Evolutionary conservation across 2,797 vertebrate species (phyloP), one percentile per base, ranked within the genome.

Genomic region (Gambelia wislizenii): DNA sequence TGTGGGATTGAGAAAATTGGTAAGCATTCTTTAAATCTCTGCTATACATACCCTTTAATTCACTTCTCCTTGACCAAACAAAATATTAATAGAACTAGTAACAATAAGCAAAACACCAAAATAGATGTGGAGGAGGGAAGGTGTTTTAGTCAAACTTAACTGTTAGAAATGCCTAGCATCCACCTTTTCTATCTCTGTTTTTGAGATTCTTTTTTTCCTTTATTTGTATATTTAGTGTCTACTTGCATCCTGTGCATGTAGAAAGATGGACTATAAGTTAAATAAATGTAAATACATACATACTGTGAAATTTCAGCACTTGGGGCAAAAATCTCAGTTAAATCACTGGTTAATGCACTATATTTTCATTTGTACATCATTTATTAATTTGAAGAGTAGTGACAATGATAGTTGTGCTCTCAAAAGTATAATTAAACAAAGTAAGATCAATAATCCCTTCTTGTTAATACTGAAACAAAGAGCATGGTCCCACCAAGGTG

Each of bases 321-420:
- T 61, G 64, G 83, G 39, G 10, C 42, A 52, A 72, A 85, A 47
- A 20, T 81, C 33, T n/a, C 39, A 85, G 67, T 10, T 74, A 85
- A 81, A 85, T 85, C 33, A 72, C 27, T 61, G 44, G 33, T 64
- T 36, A 83, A 64, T 83, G 56, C 49, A 70, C 72, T 87, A 87
- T 74, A 87, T 39, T 75, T 75, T 82, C 61, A n/a, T 64, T 64
- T 61, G 54, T 52, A 75, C 33, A 25, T 75, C 85, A 85, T 52
- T 85, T 18, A 72, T 89, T 76, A 85, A 74, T 14, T 3, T 85
- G 83, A 74, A 75, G 25, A 56, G n/a, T 52, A 39, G 14, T 85
- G 88, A 85, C 76, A 89, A 6, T 47, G 9, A 49, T 49, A 81
- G 49, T 56, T 49, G 52, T 42, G 74, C 16, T 74, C 54, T 39